phyloP scores from a whole-genome alignment of 2,113 vertebrate species.

The Onychostruthus taczanowskii region DNA sequence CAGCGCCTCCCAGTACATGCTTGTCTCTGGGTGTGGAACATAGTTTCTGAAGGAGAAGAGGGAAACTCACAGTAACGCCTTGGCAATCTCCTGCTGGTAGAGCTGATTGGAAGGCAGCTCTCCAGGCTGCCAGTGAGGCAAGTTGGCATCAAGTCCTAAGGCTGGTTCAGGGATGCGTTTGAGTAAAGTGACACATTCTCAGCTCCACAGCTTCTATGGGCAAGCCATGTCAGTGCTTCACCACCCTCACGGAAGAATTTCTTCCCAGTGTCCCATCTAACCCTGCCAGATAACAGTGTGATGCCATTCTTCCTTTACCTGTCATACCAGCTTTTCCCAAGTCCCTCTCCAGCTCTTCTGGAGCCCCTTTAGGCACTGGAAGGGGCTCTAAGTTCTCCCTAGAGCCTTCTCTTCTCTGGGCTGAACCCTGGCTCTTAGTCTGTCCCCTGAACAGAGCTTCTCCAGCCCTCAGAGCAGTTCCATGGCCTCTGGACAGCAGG shows the following conservation, averaged over 20 bases:
- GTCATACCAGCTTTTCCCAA: neutral
- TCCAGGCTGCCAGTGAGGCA: neutral
- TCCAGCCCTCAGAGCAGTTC: neutral
- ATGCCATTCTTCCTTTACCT: neutral
- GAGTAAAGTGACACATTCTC: neutral
- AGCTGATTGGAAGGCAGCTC: neutral
- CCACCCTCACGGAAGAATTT: neutral
- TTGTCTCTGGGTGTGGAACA: neutral
- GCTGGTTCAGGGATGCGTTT: neutral
- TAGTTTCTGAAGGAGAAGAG: neutral
- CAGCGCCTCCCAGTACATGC: neutral
- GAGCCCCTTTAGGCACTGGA: neutral
- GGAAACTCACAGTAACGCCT: neutral
- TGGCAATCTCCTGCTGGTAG: neutral
- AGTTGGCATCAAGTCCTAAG: neutral
- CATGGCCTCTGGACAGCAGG: neutral
- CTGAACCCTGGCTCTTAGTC: neutral
- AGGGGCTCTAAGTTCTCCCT: neutral
- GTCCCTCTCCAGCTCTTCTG: neutral
- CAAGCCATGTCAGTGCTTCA: neutral
- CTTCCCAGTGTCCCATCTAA: neutral
- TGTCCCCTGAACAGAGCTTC: neutral
- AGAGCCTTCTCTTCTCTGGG: neutral
- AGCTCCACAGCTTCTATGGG: neutral
- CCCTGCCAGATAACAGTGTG: neutral